Percentiles rank a stretch among this genome's conserved stretches.
These are phyloP conservation scores for Zaprionus lineosus DNA, from an alignment of 2,888 invertebrate genomes.

Conservation along the genomic window DNA sequence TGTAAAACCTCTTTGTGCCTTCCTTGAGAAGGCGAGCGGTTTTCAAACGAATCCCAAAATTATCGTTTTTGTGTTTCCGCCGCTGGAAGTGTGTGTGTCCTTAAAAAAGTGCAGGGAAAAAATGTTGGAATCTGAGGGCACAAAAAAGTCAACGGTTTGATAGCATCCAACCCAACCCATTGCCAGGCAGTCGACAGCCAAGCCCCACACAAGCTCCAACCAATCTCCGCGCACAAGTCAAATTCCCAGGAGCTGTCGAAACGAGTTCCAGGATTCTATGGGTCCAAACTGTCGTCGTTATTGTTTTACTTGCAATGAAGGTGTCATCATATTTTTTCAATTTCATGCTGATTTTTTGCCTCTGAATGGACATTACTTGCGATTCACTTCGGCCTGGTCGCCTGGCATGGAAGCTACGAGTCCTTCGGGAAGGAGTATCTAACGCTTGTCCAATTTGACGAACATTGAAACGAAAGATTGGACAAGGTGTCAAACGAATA, in stretches of 20 bases:
- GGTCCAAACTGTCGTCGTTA: conserved; percentile 42
- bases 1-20: conserved; percentile 18
- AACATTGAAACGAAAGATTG: too few species aligned
- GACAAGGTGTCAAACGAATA: too few species aligned
- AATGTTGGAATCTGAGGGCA: conserved; percentile 50
- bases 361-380: too few species aligned
- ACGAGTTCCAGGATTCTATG: conserved; percentile 11
- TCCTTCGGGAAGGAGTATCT: too few species aligned
- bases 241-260: conserved; percentile 15
- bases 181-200: too few species aligned
- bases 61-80: conserved; percentile 40
- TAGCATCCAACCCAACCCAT: too few species aligned
- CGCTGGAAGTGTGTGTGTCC: conserved; percentile 38
- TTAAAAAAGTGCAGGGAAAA: conserved; percentile 43
- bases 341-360: conserved; percentile 64
- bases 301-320: conserved; percentile 68
- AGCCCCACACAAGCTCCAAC: not conserved
- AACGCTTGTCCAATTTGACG: too few species aligned
- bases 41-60: conserved; percentile 53
- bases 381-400: too few species aligned
- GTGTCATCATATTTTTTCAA: conserved; percentile 75
- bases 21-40: conserved; percentile 25
- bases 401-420: too few species aligned
- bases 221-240: conserved; percentile 1
- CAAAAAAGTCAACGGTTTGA: conserved; percentile 46